A percentile compares a stretch with the other conserved stretches of the same genome.
Conservation (phyloP, 1,140 invertebrate species). For the Maniola jurtina region DNA sequence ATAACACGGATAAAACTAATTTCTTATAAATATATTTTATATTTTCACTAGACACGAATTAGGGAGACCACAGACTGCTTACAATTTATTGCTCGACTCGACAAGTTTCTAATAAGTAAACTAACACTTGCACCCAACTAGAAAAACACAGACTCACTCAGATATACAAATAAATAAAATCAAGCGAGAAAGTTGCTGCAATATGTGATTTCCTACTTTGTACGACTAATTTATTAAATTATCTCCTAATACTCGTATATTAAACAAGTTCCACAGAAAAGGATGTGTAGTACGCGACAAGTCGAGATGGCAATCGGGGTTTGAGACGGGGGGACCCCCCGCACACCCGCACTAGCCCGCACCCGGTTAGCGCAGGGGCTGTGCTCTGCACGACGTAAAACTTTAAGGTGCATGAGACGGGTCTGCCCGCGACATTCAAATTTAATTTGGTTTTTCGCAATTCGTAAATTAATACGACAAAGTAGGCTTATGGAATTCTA, state of each 20-base stretch:
- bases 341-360: too few relatives aligned
- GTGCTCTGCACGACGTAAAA: too few relatives aligned
- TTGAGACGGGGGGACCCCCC: too few relatives aligned
- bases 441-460: too few relatives aligned
- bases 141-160: neutral
- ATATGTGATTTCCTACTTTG: neutral
- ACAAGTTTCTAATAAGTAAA: neutral
- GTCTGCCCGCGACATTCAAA: too few relatives aligned
- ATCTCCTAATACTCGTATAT: neutral
- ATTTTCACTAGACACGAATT: neutral
- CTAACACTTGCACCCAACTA: neutral
- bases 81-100: neutral
- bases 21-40: conserved; percentile 2
- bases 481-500: too few relatives aligned
- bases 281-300: too few relatives aligned
- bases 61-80: neutral
- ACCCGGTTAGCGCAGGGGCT: too few relatives aligned
- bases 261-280: neutral
- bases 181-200: neutral
- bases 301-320: too few relatives aligned
- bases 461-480: too few relatives aligned
- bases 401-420: too few relatives aligned
- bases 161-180: conserved; percentile 6
- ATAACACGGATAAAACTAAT: neutral
- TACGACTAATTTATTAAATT: neutral